Conservation (phyloP, 2,797 vertebrate genomes). For the Danionella dracula region DNA sequence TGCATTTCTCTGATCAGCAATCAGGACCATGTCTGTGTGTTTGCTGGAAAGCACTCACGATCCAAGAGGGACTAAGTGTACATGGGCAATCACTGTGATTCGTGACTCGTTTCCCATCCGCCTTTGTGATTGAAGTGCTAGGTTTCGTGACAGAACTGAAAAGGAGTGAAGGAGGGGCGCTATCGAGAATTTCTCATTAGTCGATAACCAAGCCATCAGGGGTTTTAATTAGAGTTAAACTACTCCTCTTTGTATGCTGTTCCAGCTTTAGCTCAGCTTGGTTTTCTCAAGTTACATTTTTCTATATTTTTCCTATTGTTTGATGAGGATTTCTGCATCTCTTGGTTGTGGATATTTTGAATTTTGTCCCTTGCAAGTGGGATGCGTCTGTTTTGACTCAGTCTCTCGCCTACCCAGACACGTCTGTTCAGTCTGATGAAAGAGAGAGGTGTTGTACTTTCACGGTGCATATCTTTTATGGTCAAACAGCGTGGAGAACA, state of each 20-base stretch:
- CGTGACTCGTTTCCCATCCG: slow-evolving; percentile 64
- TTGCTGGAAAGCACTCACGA: slow-evolving; percentile 30
- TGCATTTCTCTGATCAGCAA: slow-evolving; percentile 14
- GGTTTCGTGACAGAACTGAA: slow-evolving; percentile 62
- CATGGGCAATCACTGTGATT: slow-evolving; percentile 21
- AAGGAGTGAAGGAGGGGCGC: slow-evolving; percentile 51
- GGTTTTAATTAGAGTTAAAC: slow-evolving; percentile 3
- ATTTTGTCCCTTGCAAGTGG: neutral
- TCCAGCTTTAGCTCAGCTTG: neutral
- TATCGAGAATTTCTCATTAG: slow-evolving; percentile 35
- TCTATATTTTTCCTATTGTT: neutral
- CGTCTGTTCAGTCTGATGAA: slow-evolving; percentile 35
- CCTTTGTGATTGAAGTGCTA: slow-evolving; percentile 67
- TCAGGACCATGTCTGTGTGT: slow-evolving; percentile 26
- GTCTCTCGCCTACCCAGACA: slow-evolving; percentile 24
- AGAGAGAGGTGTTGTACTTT: slow-evolving; percentile 43
- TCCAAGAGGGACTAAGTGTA: slow-evolving; percentile 16
- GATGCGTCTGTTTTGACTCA: slow-evolving; percentile 30
- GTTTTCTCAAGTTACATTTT: neutral
- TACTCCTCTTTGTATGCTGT: neutral
- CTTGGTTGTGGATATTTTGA: slow-evolving; percentile 26
- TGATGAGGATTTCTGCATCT: slow-evolving; percentile 1
- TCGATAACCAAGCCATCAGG: neutral
- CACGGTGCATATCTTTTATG: slow-evolving; percentile 38
- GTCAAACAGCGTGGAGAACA: slow-evolving; percentile 21